Evolutionary conservation across 2,888 invertebrate species (phyloP), one percentile per base, ranked within the genome.

Genomic region (Incurvaria masculella): DNA sequence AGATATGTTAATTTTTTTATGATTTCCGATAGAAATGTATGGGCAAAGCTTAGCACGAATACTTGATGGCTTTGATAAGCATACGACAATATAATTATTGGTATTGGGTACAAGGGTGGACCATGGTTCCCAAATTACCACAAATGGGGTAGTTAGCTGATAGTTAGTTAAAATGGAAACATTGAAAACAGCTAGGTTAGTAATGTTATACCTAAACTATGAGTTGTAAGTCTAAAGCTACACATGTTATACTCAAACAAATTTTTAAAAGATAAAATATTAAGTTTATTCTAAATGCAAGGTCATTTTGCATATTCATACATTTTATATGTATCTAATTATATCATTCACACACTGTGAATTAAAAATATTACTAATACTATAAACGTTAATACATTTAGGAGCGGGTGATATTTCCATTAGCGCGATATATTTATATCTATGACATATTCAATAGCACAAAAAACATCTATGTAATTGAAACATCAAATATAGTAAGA

Each of bases 241-340:
- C 72, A 76, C 76, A 78, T 78, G 78, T 78, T 78, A n/a, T n/a
- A 78, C 76, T 76, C 74, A 78, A 76, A 76, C 76, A 78, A 69
- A 76, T 14, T n/a, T 14, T 33, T 8, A 33, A 8, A 33, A 8
- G 4, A 33, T 8, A 33, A 33, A 14, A 23, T 33, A 33, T 33
- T 33, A 33, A 33, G 14, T 33, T 33, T 33, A 33, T 33, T 33
- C 33, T 33, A 33, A 33, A 33, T 33, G 33, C 33, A 33, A 33
- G 8, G 23, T 14, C 33, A 11, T 11, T 33, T 33, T 33, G 33
- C 33, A 33, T 33, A 33, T 33, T 14, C 8, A n/a, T 33, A 33
- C 33, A 33, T 33, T 33, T 33, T 11, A 33, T 33, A 33, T 33
- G 33, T 33, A 33, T 8, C 33, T 33, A 33, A 3, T 33, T 8